These are phyloP conservation scores for Eclectus roratus DNA, from an alignment of 2,113 vertebrate species.

Conservation along the genomic window DNA sequence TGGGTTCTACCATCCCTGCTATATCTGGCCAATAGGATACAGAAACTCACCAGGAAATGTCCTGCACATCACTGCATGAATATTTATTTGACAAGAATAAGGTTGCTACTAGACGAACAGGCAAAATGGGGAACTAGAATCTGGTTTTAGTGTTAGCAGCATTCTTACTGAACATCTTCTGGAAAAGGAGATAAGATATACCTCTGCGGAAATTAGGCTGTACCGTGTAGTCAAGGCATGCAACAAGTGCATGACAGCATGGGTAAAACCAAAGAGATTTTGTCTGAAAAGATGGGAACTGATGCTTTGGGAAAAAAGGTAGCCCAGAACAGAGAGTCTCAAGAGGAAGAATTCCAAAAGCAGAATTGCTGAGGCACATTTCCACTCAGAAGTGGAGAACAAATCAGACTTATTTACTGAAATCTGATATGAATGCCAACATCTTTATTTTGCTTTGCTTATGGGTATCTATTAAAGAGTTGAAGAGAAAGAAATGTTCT, in stretches of 20 bases:
- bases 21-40: neutral
- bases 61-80: neutral
- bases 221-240: neutral
- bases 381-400: neutral
- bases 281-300: neutral
- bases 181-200: neutral
- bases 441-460: neutral
- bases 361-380: neutral
- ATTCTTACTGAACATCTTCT: neutral
- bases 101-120: neutral
- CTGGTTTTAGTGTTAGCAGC: neutral
- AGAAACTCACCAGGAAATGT: rapidly evolving
- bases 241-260: neutral
- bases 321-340: neutral
- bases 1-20: neutral
- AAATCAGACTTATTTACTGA: neutral
- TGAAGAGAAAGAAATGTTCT: neutral
- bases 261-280: neutral
- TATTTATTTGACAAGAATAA: neutral
- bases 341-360: neutral
- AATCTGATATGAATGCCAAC: neutral
- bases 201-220: neutral
- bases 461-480: neutral
- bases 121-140: neutral
- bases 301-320: neutral